Conservation (phyloP, 2,888 invertebrate genomes). For the Syrista parreyssii region DNA sequence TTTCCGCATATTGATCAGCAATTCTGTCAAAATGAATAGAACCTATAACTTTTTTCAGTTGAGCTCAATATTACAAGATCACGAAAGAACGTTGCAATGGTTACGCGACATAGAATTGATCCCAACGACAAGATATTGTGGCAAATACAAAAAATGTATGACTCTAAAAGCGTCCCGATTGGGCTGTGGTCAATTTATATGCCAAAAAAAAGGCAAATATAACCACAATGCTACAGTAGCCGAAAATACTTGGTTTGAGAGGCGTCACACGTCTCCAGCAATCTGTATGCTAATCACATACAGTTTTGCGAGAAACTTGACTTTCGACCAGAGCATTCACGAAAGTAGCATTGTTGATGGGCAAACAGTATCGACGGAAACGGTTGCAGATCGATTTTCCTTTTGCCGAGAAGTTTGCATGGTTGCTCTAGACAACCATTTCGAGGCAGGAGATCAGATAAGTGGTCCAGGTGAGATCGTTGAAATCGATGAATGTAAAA, state of each 20-base stretch:
- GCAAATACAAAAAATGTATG: conserved; percentile 8
- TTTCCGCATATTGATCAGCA: not conserved
- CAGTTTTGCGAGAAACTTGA: not conserved
- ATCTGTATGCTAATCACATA: conserved; percentile 10
- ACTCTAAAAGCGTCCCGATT: not conserved
- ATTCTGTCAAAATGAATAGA: not conserved
- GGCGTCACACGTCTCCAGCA: conserved; percentile 2
- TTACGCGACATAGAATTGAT: conserved; percentile 5
- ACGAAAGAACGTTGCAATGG: conserved; percentile 1
- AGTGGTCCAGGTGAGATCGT: conserved; percentile 6
- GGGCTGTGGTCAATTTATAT: conserved; percentile 2
- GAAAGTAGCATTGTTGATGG: conserved; percentile 12
- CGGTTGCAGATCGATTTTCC: conserved; percentile 6
- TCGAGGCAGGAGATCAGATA: conserved; percentile 3
- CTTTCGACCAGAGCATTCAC: conserved; percentile 9
- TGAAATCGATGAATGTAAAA: not conserved
- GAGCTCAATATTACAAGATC: not conserved
- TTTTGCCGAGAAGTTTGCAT: conserved; percentile 13
- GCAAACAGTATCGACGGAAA: conserved; percentile 8
- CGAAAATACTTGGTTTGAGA: conserved; percentile 11
- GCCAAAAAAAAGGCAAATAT: conserved; percentile 9
- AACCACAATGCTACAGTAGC: conserved; percentile 4
- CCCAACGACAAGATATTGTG: conserved; percentile 3
- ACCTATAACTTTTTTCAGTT: conserved; percentile 4
- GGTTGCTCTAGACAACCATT: conserved; percentile 6